Evolutionary conservation across 2,113 vertebrate genomes (phyloP).

Genomic region (Xyrauchen texanus): DNA sequence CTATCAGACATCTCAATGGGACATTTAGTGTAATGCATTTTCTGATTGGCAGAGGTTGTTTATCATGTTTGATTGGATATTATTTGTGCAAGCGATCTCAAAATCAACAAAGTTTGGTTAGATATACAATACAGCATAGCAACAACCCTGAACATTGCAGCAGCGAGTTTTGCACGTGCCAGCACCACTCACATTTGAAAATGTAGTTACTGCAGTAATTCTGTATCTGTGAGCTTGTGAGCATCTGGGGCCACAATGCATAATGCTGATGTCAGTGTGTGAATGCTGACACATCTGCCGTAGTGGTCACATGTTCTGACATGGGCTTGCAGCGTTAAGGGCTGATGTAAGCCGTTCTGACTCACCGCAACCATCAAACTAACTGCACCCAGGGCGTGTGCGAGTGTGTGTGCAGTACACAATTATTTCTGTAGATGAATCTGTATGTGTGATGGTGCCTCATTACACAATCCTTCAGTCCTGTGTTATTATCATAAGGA

Average conservation of each 20-base stretch:
- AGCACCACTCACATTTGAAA: not conserved
- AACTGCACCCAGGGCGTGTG: conserved; percentile 59
- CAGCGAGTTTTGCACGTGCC: too few species aligned
- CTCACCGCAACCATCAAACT: conserved; percentile 64
- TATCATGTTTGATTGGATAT: not conserved
- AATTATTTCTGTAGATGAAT: conserved; percentile 26
- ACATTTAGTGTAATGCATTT: conserved; percentile 5
- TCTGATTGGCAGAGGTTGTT: not conserved
- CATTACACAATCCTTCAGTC: conserved; percentile 33
- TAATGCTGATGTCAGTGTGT: conserved; percentile 32
- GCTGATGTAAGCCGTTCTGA: conserved; percentile 73
- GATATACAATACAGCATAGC: not conserved
- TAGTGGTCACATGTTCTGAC: conserved; percentile 55
- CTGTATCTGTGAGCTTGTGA: not conserved
- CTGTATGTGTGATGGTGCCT: conserved; percentile 40
- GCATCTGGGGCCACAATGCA: conserved; percentile 8
- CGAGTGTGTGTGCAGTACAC: not conserved
- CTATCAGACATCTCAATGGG: not conserved
- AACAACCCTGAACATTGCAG: too few species aligned
- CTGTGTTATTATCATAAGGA: too few species aligned
- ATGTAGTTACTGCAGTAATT: conserved; percentile 16
- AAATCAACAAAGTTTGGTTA: not conserved
- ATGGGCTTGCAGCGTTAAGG: conserved; percentile 46
- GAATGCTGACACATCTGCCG: conserved; percentile 68
- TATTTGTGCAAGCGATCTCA: not conserved